These are phyloP conservation scores for Crotalus helleri DNA, from an alignment of 2,113 vertebrate species.

Conservation along the genomic window DNA sequence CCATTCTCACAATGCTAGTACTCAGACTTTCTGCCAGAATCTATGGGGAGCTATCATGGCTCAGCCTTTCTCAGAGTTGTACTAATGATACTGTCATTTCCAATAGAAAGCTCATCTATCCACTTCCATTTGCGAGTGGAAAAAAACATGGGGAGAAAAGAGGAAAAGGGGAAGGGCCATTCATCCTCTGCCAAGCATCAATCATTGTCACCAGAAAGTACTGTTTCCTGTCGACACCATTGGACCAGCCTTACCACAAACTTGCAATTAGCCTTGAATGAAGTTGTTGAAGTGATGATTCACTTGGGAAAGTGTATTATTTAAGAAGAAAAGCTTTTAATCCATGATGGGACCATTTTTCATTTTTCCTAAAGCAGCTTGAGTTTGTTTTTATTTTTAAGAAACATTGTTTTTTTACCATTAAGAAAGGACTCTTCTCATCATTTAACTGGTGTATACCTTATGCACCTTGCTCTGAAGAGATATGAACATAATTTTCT, in stretches of 20 bases:
- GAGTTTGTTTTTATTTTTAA: neutral
- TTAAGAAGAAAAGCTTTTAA: neutral
- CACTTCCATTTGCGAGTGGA: neutral
- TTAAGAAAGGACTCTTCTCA: neutral
- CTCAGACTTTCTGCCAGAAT: neutral
- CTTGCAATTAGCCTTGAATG: neutral
- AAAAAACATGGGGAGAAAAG: neutral
- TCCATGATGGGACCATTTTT: neutral
- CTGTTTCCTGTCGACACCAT: neutral
- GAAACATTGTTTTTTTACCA: neutral
- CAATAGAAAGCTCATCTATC: neutral
- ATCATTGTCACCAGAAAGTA: neutral
- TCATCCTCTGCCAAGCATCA: neutral
- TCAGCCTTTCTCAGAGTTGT: neutral
- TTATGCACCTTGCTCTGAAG: neutral
- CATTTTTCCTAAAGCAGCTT: neutral
- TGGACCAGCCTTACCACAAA: neutral
- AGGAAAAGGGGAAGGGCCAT: neutral
- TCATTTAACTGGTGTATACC: neutral
- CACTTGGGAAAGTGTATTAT: neutral
- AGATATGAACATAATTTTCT: neutral
- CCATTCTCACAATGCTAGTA: neutral
- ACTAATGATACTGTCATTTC: neutral
- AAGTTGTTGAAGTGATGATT: neutral
- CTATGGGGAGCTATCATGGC: neutral